Percentiles rank a stretch among this genome's conserved stretches.
These are phyloP conservation scores for Andrena camellia DNA, from an alignment of 2,888 invertebrate species.

Conservation along the genomic window DNA sequence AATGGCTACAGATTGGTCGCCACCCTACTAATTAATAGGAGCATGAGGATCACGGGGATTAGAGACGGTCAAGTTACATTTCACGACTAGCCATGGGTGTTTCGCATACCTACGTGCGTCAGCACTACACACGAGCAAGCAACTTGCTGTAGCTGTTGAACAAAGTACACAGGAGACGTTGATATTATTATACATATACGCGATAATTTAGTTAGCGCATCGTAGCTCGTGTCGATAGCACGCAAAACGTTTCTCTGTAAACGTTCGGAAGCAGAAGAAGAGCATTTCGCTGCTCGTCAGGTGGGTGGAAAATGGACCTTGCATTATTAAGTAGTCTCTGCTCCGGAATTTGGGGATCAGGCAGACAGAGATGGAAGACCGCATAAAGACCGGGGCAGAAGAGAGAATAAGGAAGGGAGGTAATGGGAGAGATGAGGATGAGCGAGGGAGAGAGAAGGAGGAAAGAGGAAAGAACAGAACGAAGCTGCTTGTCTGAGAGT, in stretches of 20 bases:
- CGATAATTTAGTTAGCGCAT: neutral
- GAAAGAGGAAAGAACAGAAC: slow-evolving; percentile 31
- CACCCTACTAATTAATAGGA: slow-evolving; percentile 74
- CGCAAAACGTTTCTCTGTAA: slow-evolving; percentile 2
- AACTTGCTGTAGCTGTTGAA: neutral
- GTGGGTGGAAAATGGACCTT: slow-evolving; percentile 71
- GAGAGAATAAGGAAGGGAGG: slow-evolving; percentile 30
- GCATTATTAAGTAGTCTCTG: slow-evolving; percentile 72
- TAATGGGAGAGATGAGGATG: slow-evolving; percentile 12
- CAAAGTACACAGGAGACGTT: neutral
- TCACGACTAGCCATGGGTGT: neutral
- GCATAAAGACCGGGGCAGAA: slow-evolving; percentile 17
- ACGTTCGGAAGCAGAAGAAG: slow-evolving; percentile 30
- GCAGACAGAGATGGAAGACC: slow-evolving; percentile 55
- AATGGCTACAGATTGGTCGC: slow-evolving; percentile 75
- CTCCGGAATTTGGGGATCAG: slow-evolving; percentile 73
- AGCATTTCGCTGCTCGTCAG: slow-evolving; percentile 59
- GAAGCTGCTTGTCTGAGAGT: slow-evolving; percentile 68
- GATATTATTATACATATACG: neutral
- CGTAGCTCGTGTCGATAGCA: neutral
- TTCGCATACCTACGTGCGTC: neutral
- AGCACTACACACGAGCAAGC: neutral
- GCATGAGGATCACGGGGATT: slow-evolving; percentile 70
- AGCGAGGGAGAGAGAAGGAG: slow-evolving; percentile 3
- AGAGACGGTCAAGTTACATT: slow-evolving; percentile 49